A percentile compares a stretch with the other conserved stretches of the same genome.
phyloP scores from a whole-genome alignment of 2,797 vertebrate species.

The Halcyon chelicuti region DNA sequence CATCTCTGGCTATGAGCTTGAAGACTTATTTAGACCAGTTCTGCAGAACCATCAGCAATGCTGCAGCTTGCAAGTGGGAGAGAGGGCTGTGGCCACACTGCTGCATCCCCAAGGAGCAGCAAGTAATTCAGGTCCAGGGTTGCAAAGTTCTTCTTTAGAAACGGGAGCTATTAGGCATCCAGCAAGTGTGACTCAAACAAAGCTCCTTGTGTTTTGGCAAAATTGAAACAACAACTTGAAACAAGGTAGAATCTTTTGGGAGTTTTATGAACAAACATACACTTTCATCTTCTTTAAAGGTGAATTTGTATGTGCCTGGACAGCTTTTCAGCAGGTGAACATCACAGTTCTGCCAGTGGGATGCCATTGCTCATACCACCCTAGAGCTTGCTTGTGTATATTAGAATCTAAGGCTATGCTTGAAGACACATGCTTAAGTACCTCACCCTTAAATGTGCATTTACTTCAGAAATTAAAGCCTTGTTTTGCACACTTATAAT shows the following conservation, averaged over 20 bases:
- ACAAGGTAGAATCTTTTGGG: neutral
- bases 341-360: neutral
- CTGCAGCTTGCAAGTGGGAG: neutral
- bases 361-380: neutral
- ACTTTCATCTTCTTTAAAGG: too few relatives aligned
- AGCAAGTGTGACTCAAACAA: neutral
- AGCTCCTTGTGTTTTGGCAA: neutral
- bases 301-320: too few relatives aligned
- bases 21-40: neutral
- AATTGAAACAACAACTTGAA: neutral
- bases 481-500: constrained; percentile 36
- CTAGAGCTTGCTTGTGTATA: neutral
- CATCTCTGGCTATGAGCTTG: neutral
- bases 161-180: neutral
- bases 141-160: neutral
- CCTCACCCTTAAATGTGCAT: constrained; percentile 45
- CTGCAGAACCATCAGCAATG: neutral
- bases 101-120: neutral
- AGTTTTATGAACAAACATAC: neutral
- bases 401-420: neutral
- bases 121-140: neutral
- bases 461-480: constrained; percentile 66
- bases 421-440: constrained; percentile 39
- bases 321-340: neutral
- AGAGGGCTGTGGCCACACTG: neutral